Evolutionary conservation across 2,888 invertebrate species (phyloP).

Genomic region (Oligia latruncula): DNA sequence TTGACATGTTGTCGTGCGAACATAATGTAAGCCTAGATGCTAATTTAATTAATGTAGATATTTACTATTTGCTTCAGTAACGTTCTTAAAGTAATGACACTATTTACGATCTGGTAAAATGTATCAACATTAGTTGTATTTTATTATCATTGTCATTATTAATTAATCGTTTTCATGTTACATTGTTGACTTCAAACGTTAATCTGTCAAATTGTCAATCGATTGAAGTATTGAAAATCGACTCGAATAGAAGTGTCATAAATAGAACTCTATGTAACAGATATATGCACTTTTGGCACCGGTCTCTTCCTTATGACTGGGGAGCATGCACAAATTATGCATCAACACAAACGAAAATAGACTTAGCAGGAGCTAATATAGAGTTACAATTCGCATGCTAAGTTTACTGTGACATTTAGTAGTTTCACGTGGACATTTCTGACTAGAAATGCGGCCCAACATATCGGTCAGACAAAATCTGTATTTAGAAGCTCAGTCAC

Average conservation of each 20-base stretch:
- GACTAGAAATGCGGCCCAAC: conserved; percentile 81
- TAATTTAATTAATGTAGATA: neutral
- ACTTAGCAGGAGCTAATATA: conserved; percentile 22
- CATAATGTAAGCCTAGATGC: too few relatives aligned
- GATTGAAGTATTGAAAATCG: conserved; percentile 44
- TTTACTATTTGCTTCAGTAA: neutral
- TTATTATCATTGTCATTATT: neutral
- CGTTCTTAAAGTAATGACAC: neutral
- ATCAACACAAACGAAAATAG: conserved; percentile 42
- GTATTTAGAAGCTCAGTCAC: conserved; percentile 83
- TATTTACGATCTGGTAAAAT: neutral
- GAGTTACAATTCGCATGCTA: conserved; percentile 40
- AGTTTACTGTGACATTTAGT: conserved; percentile 81
- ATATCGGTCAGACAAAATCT: conserved; percentile 84
- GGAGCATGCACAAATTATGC: conserved; percentile 68
- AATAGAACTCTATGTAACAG: conserved; percentile 65
- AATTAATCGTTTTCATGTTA: conserved; percentile 23
- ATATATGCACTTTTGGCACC: conserved; percentile 76
- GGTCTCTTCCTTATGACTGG: conserved; percentile 66
- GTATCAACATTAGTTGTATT: neutral
- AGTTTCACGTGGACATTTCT: conserved; percentile 78
- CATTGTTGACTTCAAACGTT: conserved; percentile 31
- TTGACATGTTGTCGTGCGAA: too few relatives aligned
- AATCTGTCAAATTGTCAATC: conserved; percentile 52
- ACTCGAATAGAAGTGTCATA: conserved; percentile 27